phyloP scores from a whole-genome alignment of 1,140 invertebrate species.

The Bombus haemorrhoidalis region DNA sequence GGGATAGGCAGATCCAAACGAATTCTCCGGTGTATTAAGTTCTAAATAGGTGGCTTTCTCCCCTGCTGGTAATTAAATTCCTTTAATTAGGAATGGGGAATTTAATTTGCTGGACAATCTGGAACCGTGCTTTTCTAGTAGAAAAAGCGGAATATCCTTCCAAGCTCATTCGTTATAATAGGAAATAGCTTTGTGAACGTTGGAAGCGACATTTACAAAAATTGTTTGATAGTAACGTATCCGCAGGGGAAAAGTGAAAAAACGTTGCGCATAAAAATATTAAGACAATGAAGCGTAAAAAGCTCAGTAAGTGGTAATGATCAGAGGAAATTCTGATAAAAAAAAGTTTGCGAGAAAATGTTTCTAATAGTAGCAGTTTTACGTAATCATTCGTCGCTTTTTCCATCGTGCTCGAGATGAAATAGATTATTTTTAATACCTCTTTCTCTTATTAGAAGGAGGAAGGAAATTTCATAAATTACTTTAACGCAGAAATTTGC shows the following conservation, averaged over 20 bases:
- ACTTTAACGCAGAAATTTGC: not conserved
- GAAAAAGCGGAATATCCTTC: not conserved
- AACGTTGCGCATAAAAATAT: not conserved
- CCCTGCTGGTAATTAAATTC: slow-evolving; percentile 13
- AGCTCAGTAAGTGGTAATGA: not conserved
- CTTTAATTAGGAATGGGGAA: slow-evolving; percentile 44
- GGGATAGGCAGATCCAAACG: not conserved
- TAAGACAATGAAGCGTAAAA: not conserved
- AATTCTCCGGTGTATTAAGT: not conserved
- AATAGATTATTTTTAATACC: not conserved
- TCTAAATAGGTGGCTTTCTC: not conserved
- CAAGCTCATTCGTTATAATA: not conserved
- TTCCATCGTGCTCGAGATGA: too few relatives aligned
- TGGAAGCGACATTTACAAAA: not conserved
- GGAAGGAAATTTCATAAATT: not conserved
- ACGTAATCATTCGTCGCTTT: not conserved
- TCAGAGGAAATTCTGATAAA: not conserved
- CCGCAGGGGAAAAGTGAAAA: too few relatives aligned
- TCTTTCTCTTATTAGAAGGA: not conserved
- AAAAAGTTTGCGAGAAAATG: not conserved
- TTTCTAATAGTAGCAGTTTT: not conserved
- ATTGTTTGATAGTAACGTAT: not conserved
- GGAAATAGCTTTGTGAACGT: not conserved
- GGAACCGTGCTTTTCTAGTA: not conserved
- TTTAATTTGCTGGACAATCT: slow-evolving; percentile 22